Conservation (phyloP, 2,113 vertebrate species). For the Gopherus flavomarginatus region DNA sequence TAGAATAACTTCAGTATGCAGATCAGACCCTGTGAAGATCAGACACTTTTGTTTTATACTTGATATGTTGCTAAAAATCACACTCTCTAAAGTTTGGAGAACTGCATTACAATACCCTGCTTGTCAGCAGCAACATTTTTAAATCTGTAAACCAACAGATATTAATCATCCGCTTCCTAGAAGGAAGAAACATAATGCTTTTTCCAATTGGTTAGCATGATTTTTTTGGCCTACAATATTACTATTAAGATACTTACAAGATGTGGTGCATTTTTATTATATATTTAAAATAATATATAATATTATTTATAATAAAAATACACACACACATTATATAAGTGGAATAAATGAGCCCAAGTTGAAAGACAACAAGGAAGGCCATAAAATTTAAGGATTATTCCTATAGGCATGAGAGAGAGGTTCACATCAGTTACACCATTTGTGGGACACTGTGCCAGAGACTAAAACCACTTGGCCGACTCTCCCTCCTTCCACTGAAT, state of each 20-base stretch:
- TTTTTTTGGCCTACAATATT: background rate
- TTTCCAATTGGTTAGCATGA: background rate
- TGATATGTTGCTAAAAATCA: background rate
- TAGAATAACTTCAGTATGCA: background rate
- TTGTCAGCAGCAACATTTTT: background rate
- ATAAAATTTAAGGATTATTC: background rate
- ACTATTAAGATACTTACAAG: background rate
- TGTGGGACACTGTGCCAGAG: background rate
- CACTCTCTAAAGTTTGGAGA: background rate
- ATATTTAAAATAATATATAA: no score
- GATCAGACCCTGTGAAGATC: background rate
- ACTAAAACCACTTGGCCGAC: background rate
- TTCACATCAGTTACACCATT: background rate
- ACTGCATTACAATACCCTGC: background rate
- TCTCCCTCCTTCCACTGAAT: background rate
- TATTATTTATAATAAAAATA: no score
- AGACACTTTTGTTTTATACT: background rate
- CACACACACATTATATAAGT: no score
- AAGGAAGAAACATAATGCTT: background rate
- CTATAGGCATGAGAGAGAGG: background rate
- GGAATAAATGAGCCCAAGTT: no score
- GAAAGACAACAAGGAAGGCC: background rate
- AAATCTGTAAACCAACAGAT: background rate
- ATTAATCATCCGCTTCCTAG: background rate
- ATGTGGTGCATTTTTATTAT: no score